Percentiles rank a stretch among this genome's conserved stretches.
These are phyloP conservation scores for Piaya cayana DNA, from an alignment of 2,113 vertebrate genomes.

Conservation along the genomic window DNA sequence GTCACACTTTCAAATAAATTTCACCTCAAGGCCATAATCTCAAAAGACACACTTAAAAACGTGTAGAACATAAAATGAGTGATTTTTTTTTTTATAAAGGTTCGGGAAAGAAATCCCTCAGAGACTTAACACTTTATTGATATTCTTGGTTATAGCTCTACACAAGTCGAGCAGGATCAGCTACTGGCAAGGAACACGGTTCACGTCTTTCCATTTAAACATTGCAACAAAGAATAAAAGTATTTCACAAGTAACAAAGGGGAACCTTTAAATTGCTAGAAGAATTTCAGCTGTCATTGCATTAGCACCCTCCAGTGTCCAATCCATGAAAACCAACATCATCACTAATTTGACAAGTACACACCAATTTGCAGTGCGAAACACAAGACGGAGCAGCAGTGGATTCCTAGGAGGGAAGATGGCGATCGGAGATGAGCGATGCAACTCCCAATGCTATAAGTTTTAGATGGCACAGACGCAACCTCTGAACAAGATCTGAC, in stretches of 20 bases:
- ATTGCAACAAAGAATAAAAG: conserved; percentile 5
- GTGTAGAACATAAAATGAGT: conserved; percentile 17
- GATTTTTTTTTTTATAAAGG: neutral
- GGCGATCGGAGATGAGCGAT: neutral
- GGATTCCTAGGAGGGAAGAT: neutral
- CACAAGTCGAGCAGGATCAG: neutral
- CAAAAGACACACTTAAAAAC: conserved; percentile 12
- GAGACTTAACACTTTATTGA: conserved; percentile 29
- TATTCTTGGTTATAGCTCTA: neutral
- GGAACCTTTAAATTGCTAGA: neutral
- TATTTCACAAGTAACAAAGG: conserved; percentile 40
- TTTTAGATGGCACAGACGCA: neutral
- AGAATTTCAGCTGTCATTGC: conserved; percentile 41
- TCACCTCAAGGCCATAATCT: neutral
- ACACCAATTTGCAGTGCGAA: neutral
- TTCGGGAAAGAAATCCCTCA: neutral
- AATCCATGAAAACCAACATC: conserved; percentile 33
- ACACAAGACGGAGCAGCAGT: neutral
- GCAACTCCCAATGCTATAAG: neutral
- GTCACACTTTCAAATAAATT: conserved; percentile 46
- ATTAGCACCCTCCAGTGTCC: conserved; percentile 77
- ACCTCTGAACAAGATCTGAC: neutral
- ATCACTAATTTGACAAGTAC: neutral
- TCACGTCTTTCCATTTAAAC: conserved; percentile 2
- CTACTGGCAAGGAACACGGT: neutral